phyloP scores from a whole-genome alignment of 2,797 vertebrate genomes.

The Sardinella longiceps region DNA sequence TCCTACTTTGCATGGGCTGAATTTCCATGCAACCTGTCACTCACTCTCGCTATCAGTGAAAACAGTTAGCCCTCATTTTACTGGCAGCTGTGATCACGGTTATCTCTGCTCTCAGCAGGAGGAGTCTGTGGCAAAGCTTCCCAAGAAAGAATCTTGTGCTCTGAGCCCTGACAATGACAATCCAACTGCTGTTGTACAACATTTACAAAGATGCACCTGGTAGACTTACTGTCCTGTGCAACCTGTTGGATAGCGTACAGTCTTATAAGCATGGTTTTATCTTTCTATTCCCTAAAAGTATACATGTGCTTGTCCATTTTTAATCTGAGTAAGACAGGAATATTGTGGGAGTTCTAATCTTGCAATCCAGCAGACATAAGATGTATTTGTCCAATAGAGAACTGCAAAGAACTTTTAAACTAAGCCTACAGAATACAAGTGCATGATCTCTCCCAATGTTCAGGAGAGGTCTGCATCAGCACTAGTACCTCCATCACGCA shows the following conservation, averaged over 20 bases:
- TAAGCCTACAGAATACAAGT: no score
- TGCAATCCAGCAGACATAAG: background rate
- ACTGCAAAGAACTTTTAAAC: background rate
- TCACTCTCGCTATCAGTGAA: constrained; percentile 4
- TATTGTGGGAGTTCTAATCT: background rate
- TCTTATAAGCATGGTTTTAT: no score
- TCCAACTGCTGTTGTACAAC: constrained; percentile 3
- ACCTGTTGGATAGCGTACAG: background rate
- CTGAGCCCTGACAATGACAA: background rate
- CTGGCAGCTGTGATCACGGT: background rate
- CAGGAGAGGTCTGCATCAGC: no score
- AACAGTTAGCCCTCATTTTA: constrained; percentile 19
- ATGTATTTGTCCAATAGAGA: background rate
- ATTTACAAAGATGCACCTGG: background rate
- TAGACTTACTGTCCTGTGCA: background rate
- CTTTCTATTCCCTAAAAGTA: background rate
- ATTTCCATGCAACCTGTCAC: constrained; percentile 6
- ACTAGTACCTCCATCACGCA: no score
- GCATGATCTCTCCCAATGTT: no score
- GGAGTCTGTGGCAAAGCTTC: background rate
- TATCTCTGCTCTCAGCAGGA: background rate
- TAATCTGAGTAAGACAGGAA: background rate
- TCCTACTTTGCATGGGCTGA: background rate
- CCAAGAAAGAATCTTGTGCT: background rate
- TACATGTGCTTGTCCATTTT: background rate